phyloP scores from a whole-genome alignment of 2,888 invertebrate genomes.

The Plagodis dolabraria region DNA sequence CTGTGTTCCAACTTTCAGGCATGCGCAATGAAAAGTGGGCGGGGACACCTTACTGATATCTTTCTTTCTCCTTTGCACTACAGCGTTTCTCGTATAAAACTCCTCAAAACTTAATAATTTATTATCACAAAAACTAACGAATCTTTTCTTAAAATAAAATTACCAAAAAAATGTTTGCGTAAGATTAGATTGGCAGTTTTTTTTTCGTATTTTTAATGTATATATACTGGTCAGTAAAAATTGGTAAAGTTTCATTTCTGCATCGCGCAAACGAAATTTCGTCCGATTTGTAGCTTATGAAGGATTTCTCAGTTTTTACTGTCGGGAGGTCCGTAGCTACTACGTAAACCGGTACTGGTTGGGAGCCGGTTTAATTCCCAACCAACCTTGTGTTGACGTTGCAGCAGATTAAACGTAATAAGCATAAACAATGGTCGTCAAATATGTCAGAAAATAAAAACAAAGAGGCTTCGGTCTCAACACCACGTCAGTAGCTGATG shows the following conservation, averaged over 20 bases:
- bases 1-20: too few species aligned
- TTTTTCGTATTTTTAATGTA: too few species aligned
- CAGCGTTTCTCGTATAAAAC: too few species aligned
- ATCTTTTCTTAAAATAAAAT: too few species aligned
- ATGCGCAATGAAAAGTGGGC: too few species aligned
- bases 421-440: constrained; percentile 27
- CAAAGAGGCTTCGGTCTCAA: constrained; percentile 69
- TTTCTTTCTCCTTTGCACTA: too few species aligned
- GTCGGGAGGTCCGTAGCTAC: neutral
- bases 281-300: neutral
- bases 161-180: neutral
- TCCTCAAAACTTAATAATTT: too few species aligned
- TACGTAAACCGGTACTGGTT: constrained; percentile 68
- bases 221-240: too few species aligned
- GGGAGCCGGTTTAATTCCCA: constrained; percentile 73
- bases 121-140: too few species aligned
- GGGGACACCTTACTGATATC: too few species aligned
- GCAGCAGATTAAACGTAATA: constrained; percentile 9
- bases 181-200: neutral
- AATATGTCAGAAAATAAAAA: constrained; percentile 66
- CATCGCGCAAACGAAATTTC: neutral
- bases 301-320: neutral
- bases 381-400: constrained; percentile 67
- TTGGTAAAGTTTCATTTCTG: neutral
- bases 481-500: constrained; percentile 76